Conservation (phyloP, 2,797 vertebrate species). For the Florisuga fusca region DNA sequence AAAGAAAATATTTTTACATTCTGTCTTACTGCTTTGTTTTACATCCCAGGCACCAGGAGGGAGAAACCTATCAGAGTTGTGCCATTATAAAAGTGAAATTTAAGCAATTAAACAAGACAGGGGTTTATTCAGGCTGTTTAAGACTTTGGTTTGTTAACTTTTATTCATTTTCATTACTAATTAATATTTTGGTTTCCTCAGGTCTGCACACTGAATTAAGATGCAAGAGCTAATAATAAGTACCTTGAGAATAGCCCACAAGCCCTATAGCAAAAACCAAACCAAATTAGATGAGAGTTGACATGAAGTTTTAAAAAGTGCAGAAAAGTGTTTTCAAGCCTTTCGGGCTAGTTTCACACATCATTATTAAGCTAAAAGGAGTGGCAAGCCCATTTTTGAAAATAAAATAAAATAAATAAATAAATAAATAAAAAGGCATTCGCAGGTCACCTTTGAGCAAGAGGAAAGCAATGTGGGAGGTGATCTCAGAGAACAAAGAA, state of each 20-base stretch:
- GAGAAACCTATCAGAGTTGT: not conserved
- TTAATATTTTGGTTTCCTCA: constrained; percentile 71
- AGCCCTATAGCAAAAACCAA: constrained; percentile 44
- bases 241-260: constrained; percentile 51
- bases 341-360: constrained; percentile 64
- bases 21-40: not conserved
- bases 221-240: constrained; percentile 58
- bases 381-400: not conserved
- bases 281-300: constrained; percentile 62
- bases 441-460: constrained; percentile 68
- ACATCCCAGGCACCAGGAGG: not conserved
- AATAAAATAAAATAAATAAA: too few species aligned
- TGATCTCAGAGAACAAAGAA: constrained; percentile 50
- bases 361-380: constrained; percentile 37
- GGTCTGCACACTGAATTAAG: constrained; percentile 61
- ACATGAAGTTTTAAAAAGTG: constrained; percentile 35
- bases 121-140: constrained; percentile 7
- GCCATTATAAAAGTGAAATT: not conserved
- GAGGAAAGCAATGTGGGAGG: constrained; percentile 1
- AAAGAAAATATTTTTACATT: not conserved
- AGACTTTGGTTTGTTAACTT: constrained; percentile 50
- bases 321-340: constrained; percentile 46
- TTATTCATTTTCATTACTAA: constrained; percentile 60
- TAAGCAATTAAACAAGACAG: constrained; percentile 37
- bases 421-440: constrained; percentile 17